These are phyloP conservation scores for Heliconius congener DNA, from an alignment of 1,140 invertebrate species.

Conservation along the genomic window DNA sequence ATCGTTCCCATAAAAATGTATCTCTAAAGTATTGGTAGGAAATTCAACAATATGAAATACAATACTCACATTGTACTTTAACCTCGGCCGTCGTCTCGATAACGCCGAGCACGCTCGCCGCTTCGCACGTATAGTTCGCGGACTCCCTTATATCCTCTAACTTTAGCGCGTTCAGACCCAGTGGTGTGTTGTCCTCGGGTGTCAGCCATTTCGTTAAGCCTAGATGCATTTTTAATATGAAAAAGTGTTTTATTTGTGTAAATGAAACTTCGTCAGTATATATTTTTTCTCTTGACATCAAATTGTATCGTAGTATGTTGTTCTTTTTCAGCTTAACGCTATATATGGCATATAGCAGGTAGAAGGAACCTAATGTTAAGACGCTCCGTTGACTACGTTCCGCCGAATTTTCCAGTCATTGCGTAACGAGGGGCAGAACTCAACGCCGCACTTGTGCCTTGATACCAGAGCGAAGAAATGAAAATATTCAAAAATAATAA, in stretches of 20 bases:
- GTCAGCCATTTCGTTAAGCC: slow-evolving; percentile 89
- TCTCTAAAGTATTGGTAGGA: neutral
- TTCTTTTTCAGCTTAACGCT: neutral
- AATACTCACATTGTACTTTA: slow-evolving; percentile 95
- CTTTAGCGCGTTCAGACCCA: slow-evolving; percentile 92
- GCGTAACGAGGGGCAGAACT: too few species aligned
- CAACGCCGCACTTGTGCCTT: too few species aligned
- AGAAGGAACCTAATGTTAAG: neutral
- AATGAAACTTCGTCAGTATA: too few species aligned
- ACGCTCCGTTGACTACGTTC: neutral
- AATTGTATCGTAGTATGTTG: too few species aligned
- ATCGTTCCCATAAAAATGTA: neutral
- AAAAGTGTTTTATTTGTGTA: neutral
- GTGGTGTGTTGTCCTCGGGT: slow-evolving; percentile 91
- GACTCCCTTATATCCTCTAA: slow-evolving; percentile 94
- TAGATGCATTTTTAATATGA: slow-evolving; percentile 37
- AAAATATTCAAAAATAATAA: too few species aligned
- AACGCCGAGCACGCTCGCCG: slow-evolving; percentile 95
- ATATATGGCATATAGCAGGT: too few species aligned
- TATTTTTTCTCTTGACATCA: too few species aligned
- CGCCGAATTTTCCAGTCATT: neutral
- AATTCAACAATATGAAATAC: slow-evolving; percentile 1
- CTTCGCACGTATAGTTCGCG: slow-evolving; percentile 98
- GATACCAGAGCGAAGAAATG: too few species aligned
- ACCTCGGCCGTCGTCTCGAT: slow-evolving; percentile 94